Conservation (phyloP, 2,888 invertebrate species). For the Tridacna gigas region DNA sequence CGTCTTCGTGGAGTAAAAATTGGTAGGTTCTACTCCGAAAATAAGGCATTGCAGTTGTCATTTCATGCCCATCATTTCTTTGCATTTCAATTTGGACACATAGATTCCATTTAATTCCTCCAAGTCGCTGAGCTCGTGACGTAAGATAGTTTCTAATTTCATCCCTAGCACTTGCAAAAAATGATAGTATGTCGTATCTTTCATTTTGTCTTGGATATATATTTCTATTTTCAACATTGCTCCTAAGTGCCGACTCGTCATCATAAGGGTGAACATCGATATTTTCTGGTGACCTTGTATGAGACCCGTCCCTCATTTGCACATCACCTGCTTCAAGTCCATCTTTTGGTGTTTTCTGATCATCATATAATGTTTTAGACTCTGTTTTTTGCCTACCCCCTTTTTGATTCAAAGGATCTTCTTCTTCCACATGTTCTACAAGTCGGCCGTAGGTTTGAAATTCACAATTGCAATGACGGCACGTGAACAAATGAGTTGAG, state of each 20-base stretch:
- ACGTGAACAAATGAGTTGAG: not conserved
- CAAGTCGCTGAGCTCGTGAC: constrained; percentile 5
- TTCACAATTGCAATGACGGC: constrained; percentile 23
- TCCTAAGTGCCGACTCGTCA: constrained; percentile 26
- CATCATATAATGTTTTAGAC: constrained; percentile 10
- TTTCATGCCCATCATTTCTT: constrained; percentile 43
- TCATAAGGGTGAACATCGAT: not conserved
- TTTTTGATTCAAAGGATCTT: constrained; percentile 18
- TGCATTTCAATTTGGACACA: constrained; percentile 54
- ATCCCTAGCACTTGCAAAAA: constrained; percentile 30
- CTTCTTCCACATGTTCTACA: constrained; percentile 11
- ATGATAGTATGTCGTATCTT: constrained; percentile 44
- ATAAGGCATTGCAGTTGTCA: constrained; percentile 20
- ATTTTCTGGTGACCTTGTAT: constrained; percentile 4
- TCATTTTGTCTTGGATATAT: constrained; percentile 35
- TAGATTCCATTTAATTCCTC: constrained; percentile 56
- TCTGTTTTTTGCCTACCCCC: constrained; percentile 6
- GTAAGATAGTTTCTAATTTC: not conserved
- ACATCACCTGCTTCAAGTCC: not conserved
- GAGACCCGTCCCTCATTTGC: not conserved
- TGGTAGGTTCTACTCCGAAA: constrained; percentile 37
- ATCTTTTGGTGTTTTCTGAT: not conserved
- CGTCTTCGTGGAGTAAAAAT: constrained; percentile 12
- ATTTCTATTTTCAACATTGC: constrained; percentile 25
- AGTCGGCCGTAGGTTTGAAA: constrained; percentile 5